Conservation (phyloP, 2,113 vertebrate genomes). For the Trichomycterus rosablanca region DNA sequence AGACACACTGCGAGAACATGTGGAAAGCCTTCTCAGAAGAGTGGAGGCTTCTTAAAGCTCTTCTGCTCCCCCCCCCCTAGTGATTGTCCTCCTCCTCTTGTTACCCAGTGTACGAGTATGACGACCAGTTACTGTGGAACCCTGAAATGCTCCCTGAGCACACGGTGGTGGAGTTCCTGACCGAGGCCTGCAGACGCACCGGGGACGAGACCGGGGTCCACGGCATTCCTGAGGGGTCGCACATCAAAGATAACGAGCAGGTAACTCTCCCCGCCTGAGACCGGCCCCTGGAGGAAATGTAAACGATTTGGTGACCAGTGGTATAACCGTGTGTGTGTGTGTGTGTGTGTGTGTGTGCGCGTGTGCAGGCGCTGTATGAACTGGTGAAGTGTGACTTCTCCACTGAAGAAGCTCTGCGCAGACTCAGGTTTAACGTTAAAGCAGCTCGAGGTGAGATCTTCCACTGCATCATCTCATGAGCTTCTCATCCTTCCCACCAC, state of each 20-base stretch:
- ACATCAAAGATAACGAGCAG: slow-evolving; percentile 98
- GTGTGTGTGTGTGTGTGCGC: slow-evolving; percentile 6
- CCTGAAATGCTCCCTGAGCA: slow-evolving; percentile 85
- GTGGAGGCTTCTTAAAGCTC: too few relatives aligned
- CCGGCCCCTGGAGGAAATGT: too few relatives aligned
- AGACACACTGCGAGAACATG: too few relatives aligned
- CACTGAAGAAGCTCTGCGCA: slow-evolving; percentile 87
- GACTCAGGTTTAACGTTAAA: slow-evolving; percentile 93
- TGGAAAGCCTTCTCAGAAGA: too few relatives aligned
- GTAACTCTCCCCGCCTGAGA: too few relatives aligned
- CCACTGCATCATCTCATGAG: too few relatives aligned
- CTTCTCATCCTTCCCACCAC: too few relatives aligned
- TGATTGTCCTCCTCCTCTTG: neutral
- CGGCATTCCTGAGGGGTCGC: slow-evolving; percentile 93
- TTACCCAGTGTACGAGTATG: slow-evolving; percentile 81
- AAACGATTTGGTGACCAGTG: too few relatives aligned
- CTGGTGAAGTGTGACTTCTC: slow-evolving; percentile 96
- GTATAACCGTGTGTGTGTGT: too few relatives aligned
- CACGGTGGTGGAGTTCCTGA: slow-evolving; percentile 87
- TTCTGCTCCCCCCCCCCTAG: neutral
- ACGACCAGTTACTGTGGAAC: slow-evolving; percentile 95
- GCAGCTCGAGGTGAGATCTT: slow-evolving; percentile 86
- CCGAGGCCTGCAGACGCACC: slow-evolving; percentile 84
- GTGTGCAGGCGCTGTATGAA: slow-evolving; percentile 86
- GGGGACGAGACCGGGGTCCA: slow-evolving; percentile 93